Evolutionary conservation across 2,797 vertebrate genomes (phyloP), one percentile per base, ranked within the genome.

Genomic region (Distichodus sexfasciatus): DNA sequence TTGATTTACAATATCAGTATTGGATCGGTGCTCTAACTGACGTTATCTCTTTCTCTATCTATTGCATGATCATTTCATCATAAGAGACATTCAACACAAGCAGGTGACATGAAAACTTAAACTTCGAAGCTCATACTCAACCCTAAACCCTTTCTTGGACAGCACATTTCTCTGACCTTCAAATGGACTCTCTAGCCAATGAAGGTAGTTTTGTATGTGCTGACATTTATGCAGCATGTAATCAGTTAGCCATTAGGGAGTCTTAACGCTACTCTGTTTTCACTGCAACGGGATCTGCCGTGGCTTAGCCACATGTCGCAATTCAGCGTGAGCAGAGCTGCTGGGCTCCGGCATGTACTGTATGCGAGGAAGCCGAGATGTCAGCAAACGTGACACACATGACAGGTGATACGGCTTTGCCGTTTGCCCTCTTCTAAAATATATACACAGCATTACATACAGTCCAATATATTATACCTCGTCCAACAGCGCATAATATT

Each of bases 211-310:
- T 57, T 33, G 14, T 15, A 36, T 57, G 53, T 14, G 33, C 11
- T 0, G 55, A 59, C 55, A 59, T 26, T 14, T 41, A 36, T 59
- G 9, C 21, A 35, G 35, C 38, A 24, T 51, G 17, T 7, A 58
- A 14, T 48, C 33, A 9, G n/a, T 12, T 61, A 53, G 14, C 47
- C 33, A 65, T 36, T 36, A 19, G 15, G n/a, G 35, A 41, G 55
- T 2, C 23, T 15, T 43, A 3, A 26, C 23, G 19, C 47, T 44
- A 21, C 55, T 61, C 70, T 23, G 46, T 59, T 53, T 72, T 60
- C 46, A 36, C 21, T 44, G 23, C 66, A 51, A 66, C 46, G 44
- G 41, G 28, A 61, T 54, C 47, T 3, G 48, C 12, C 35, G 4
- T 19, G n/a, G 51, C 55, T 58, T 36, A 23, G 10, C 44, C 40